Conservation (phyloP, 2,888 invertebrate genomes). For the Dryocosmus kuriphilus region DNA sequence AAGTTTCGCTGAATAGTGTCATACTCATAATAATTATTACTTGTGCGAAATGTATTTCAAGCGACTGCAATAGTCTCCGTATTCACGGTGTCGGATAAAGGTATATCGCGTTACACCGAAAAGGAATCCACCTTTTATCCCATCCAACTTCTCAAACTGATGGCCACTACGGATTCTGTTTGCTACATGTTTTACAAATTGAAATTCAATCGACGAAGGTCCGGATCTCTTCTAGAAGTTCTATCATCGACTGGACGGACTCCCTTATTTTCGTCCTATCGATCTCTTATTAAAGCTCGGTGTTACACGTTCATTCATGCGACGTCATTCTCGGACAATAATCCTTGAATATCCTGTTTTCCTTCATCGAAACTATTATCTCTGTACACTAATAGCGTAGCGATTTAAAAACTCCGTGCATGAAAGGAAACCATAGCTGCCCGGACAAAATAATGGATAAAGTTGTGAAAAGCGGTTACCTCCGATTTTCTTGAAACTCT, state of each 20-base stretch:
- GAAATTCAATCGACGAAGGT: constrained; percentile 17
- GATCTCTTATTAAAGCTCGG: constrained; percentile 32
- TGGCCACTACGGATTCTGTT: neutral
- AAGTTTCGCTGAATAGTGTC: constrained; percentile 23
- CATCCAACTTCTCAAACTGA: constrained; percentile 1
- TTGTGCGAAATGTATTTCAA: constrained; percentile 6
- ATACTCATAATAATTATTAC: constrained; percentile 21
- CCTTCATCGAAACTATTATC: constrained; percentile 26
- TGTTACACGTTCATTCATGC: constrained; percentile 8
- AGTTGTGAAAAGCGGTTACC: no score
- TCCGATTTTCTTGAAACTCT: no score
- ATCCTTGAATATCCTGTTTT: constrained; percentile 39
- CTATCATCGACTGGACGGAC: constrained; percentile 23
- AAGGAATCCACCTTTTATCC: neutral
- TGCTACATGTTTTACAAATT: constrained; percentile 18
- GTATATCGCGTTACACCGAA: neutral
- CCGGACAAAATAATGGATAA: no score
- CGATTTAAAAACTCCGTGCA: neutral
- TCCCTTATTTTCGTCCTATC: constrained; percentile 17
- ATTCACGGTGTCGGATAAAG: neutral
- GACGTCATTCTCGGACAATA: constrained; percentile 36
- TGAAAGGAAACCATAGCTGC: no score
- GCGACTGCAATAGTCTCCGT: neutral
- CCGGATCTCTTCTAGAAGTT: constrained; percentile 29
- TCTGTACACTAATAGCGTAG: constrained; percentile 34